Evolutionary conservation across 2,797 vertebrate species (phyloP).

Genomic region (Sebastes hopkinsi): DNA sequence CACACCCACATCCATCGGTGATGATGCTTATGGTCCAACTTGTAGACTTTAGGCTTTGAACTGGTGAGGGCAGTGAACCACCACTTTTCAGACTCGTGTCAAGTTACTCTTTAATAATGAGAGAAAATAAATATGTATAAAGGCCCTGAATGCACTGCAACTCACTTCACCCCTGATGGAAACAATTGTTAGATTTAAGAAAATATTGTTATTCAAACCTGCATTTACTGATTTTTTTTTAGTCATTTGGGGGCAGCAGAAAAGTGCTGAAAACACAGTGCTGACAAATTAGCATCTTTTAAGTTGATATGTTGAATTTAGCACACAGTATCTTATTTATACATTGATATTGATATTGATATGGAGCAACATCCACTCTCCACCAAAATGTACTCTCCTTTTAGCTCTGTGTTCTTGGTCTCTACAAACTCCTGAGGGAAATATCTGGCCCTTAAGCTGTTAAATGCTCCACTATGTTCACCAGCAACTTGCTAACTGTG

Average conservation of each 20-base stretch:
- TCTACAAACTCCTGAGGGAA: neutral
- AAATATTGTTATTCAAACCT: fast-evolving
- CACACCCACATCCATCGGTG: neutral
- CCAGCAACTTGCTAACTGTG: neutral
- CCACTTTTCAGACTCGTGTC: neutral
- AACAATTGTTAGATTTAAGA: neutral
- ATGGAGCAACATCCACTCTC: neutral
- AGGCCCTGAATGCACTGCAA: neutral
- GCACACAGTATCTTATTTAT: neutral
- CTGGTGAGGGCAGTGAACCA: neutral
- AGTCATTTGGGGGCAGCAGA: neutral
- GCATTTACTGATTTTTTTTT: neutral
- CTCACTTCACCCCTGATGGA: neutral
- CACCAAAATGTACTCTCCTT: neutral
- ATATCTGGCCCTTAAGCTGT: neutral
- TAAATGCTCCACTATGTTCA: neutral
- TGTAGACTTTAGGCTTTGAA: neutral
- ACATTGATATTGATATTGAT: neutral
- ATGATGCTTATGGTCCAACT: neutral
- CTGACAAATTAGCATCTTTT: too few relatives aligned
- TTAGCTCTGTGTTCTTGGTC: neutral
- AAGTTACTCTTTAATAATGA: neutral
- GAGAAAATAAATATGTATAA: neutral
- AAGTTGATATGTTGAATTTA: neutral
- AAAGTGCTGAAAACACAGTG: neutral